Conservation (phyloP, 2,113 vertebrate species). For the Calonectris borealis region DNA sequence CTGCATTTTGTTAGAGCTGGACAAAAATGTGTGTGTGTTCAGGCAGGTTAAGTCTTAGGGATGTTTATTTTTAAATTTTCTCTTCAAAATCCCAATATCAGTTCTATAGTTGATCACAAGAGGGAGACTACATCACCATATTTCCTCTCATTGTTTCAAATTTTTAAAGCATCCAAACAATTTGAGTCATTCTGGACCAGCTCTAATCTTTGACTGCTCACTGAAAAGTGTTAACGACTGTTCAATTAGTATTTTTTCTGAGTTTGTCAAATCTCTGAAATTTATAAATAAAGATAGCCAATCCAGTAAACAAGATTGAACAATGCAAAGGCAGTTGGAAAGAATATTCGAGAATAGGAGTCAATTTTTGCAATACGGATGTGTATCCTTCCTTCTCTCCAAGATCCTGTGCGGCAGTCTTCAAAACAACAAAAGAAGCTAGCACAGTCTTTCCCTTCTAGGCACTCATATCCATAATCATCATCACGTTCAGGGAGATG, state of each 20-base stretch:
- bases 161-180: constrained; percentile 5
- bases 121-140: constrained; percentile 21
- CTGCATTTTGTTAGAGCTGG: constrained; percentile 5
- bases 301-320: constrained; percentile 98
- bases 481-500: constrained; percentile 82
- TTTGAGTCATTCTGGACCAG: neutral
- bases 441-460: constrained; percentile 94
- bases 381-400: constrained; percentile 93
- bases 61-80: neutral
- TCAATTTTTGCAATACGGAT: constrained; percentile 96
- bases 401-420: constrained; percentile 91
- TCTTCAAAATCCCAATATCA: neutral
- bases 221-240: neutral
- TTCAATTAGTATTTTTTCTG: neutral
- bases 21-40: neutral
- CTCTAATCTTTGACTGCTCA: constrained; percentile 11
- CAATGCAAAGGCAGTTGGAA: constrained; percentile 93
- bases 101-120: constrained; percentile 30
- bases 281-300: constrained; percentile 92
- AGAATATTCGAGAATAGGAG: constrained; percentile 94
- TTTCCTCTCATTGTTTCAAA: neutral
- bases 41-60: neutral
- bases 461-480: constrained; percentile 88
- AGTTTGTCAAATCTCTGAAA: constrained; percentile 25
- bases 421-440: constrained; percentile 98